Evolutionary conservation across 2,888 invertebrate genomes (phyloP), one percentile per base, ranked within the genome.

Genomic region (Euzetes globulus): DNA sequence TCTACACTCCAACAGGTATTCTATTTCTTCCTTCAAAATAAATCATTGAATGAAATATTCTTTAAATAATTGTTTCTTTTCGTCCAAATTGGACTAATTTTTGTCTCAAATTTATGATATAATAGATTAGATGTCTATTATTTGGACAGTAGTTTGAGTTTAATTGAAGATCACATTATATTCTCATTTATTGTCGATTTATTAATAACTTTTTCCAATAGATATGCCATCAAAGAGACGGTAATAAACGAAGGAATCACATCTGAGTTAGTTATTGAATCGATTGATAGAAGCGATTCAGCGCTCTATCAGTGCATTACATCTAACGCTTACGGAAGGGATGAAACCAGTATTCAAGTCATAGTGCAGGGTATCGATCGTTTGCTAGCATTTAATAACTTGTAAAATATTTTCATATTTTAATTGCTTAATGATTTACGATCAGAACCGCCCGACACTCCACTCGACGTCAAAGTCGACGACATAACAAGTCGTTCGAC

Each of bases 261-360:
- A 17, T 88, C 88, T 0, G 86, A 87, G 79, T 80, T 88, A 77
- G 84, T 85, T 1, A 85, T 88, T 75, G 80, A 83, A 17, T 86
- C 87, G 65, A 85, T 87, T 9, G 86, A 86, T 79, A 83, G 87
- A 11, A 86, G 86, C 3, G 88, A 88, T 79, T 80, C 82, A 5
- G 83, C 82, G 0, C 79, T 81, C 68, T 88, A 87, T 80, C 85
- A 85, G 1, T 88, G 88, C 80, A 84, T 85, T 37, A 88, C 87
- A 0, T 89, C 90, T 79, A 96, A 95, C 83, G 87, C 90, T 71
- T 95, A 91, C 81, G 95, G 95, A 17, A 89, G 90, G 79, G 94
- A 94, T 80, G 90, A 92, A 83, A 91, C 93, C 88, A 89, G 90
- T 72, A 91, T 94, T 82, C 91, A 93, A 81, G 87, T 95, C 76